phyloP scores from a whole-genome alignment of 2,113 vertebrate species.

The Pelodiscus sinensis region DNA sequence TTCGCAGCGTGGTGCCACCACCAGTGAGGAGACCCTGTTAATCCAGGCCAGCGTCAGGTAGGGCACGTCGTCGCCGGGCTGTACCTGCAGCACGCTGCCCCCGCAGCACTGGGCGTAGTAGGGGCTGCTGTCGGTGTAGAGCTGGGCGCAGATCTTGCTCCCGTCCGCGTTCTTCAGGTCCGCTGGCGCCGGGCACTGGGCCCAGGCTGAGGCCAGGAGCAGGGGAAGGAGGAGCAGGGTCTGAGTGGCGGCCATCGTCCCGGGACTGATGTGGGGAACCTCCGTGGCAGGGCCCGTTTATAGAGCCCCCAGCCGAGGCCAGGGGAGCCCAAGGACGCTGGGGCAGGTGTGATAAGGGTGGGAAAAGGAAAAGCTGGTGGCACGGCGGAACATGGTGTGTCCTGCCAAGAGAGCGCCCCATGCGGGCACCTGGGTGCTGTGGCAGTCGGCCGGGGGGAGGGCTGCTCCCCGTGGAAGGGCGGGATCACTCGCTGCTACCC shows the following conservation, averaged over 20 bases:
- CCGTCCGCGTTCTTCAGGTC: slow-evolving; percentile 21
- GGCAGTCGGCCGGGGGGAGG: not conserved
- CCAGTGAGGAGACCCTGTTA: slow-evolving; percentile 72
- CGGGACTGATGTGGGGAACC: not conserved
- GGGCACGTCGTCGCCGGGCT: slow-evolving; percentile 60
- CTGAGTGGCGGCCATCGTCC: not conserved
- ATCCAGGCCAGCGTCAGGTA: slow-evolving; percentile 66
- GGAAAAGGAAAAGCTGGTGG: not conserved
- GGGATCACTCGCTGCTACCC: not conserved
- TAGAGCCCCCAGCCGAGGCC: not conserved
- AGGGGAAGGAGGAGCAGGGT: not conserved
- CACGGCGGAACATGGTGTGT: not conserved
- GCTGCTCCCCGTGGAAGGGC: not conserved
- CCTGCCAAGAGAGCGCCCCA: not conserved
- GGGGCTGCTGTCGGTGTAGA: slow-evolving; percentile 71
- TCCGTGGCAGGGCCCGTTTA: not conserved
- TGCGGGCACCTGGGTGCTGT: slow-evolving; percentile 3
- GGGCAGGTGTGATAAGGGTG: not conserved
- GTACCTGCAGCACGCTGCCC: slow-evolving; percentile 38
- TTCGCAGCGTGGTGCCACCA: slow-evolving; percentile 74
- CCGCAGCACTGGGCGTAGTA: slow-evolving; percentile 81
- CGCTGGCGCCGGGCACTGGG: slow-evolving; percentile 57
- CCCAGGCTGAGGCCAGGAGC: not conserved
- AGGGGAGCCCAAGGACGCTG: not conserved
- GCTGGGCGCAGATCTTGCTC: slow-evolving; percentile 72